These are phyloP conservation scores for Nasonia oneida DNA, from an alignment of 2,888 invertebrate species.

Conservation along the genomic window DNA sequence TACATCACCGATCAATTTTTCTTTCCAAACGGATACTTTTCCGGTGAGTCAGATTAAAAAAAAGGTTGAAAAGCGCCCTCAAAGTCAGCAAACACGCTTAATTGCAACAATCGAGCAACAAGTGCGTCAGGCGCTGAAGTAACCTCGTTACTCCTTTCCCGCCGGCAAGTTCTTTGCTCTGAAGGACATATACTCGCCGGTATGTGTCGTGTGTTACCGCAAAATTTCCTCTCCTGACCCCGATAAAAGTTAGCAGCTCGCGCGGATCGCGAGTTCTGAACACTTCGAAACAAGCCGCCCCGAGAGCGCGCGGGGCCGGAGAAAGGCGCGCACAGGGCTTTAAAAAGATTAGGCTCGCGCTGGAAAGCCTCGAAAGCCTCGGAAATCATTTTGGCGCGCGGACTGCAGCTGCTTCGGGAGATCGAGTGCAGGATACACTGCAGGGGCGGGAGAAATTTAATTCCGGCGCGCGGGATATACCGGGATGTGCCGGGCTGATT, in stretches of 20 bases:
- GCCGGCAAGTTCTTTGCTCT: conserved; percentile 17
- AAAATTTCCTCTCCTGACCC: conserved; percentile 41
- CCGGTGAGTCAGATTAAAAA: neutral
- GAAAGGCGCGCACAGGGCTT: neutral
- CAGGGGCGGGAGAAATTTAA: neutral
- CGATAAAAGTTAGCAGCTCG: conserved; percentile 21
- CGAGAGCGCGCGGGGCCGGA: neutral
- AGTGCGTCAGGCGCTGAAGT: conserved; percentile 15
- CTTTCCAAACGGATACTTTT: neutral
- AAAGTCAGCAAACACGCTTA: neutral
- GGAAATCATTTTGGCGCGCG: neutral
- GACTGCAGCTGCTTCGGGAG: neutral
- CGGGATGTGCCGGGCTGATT: neutral
- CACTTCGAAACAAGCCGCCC: conserved; percentile 27
- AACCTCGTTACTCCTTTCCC: conserved; percentile 14
- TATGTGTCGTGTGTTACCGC: neutral
- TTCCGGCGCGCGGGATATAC: neutral
- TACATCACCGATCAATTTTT: neutral
- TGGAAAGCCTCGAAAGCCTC: neutral
- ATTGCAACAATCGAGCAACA: conserved; percentile 55
- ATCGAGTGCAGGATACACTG: neutral
- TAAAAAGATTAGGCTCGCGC: conserved; percentile 31
- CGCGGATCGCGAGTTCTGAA: neutral
- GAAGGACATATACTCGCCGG: neutral
- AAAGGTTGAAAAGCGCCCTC: too few relatives aligned